Conservation (phyloP, 2,113 vertebrate species). For the Psilopsiagon aymara region DNA sequence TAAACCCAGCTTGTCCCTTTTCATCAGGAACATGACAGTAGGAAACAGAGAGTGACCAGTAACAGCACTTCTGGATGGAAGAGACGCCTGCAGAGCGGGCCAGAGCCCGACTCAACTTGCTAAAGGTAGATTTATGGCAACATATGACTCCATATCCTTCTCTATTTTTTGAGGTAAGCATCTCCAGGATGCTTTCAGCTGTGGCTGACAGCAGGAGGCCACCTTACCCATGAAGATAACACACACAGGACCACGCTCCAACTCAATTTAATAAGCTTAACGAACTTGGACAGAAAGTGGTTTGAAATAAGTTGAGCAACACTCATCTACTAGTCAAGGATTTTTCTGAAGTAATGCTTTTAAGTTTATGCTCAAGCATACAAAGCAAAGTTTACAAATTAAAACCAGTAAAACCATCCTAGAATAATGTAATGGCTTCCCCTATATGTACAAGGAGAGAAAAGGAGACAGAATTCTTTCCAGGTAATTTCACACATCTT, state of each 20-base stretch:
- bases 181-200: neutral
- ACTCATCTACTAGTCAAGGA: conserved; percentile 31
- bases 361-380: conserved; percentile 56
- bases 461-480: conserved; percentile 12
- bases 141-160: neutral
- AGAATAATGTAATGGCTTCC: conserved; percentile 32
- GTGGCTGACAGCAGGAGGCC: neutral
- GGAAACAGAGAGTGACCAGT: neutral
- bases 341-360: conserved; percentile 48
- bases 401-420: conserved; percentile 36
- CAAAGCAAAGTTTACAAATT: conserved; percentile 58
- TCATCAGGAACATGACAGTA: neutral
- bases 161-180: neutral
- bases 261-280: conserved; percentile 57
- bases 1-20: neutral
- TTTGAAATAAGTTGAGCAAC: conserved; percentile 29
- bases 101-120: neutral
- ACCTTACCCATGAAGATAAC: neutral
- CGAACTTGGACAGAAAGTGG: conserved; percentile 32
- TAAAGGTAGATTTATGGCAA: neutral
- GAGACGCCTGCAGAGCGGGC: neutral
- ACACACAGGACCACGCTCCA: conserved; percentile 47
- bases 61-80: neutral
- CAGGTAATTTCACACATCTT: neutral
- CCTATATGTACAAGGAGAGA: conserved; percentile 17